phyloP scores from a whole-genome alignment of 2,888 invertebrate species.

The Siphlonurus alternatus region DNA sequence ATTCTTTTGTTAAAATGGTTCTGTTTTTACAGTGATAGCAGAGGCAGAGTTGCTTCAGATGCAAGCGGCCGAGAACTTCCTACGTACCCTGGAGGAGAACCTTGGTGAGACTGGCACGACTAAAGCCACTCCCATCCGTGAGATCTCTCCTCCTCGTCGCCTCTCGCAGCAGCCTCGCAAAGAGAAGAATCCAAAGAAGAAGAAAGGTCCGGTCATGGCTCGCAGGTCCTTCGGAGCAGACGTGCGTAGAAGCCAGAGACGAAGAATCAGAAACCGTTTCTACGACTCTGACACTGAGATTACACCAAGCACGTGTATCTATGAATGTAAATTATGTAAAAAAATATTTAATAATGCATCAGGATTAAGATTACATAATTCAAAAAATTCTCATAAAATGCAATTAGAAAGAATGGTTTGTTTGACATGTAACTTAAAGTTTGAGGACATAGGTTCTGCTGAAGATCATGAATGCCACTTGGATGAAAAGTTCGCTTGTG shows the following conservation, averaged over 20 bases:
- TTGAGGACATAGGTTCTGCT: not conserved
- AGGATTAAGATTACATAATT: not conserved
- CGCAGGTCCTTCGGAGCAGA: not conserved
- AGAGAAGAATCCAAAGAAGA: not conserved
- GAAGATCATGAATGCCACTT: not conserved
- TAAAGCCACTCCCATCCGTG: not conserved
- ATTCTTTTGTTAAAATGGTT: not conserved
- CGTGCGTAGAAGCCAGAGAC: not conserved
- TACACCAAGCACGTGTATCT: not conserved
- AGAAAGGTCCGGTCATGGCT: not conserved
- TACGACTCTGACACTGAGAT: not conserved
- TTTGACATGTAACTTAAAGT: not conserved
- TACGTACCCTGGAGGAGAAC: not conserved
- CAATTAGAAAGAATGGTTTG: not conserved
- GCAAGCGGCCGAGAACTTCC: not conserved
- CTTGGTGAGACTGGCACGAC: not conserved
- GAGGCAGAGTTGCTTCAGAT: not conserved
- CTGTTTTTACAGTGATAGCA: not conserved
- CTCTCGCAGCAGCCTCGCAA: not conserved
- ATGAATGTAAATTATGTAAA: not conserved
- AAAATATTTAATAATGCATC: not conserved
- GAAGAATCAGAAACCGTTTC: not conserved
- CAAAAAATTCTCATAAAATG: not conserved
- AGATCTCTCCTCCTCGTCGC: not conserved
- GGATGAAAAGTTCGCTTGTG: not conserved